These are phyloP conservation scores for Ailuropoda melanoleuca DNA, from an alignment of 2,113 vertebrate species.

Conservation along the genomic window DNA sequence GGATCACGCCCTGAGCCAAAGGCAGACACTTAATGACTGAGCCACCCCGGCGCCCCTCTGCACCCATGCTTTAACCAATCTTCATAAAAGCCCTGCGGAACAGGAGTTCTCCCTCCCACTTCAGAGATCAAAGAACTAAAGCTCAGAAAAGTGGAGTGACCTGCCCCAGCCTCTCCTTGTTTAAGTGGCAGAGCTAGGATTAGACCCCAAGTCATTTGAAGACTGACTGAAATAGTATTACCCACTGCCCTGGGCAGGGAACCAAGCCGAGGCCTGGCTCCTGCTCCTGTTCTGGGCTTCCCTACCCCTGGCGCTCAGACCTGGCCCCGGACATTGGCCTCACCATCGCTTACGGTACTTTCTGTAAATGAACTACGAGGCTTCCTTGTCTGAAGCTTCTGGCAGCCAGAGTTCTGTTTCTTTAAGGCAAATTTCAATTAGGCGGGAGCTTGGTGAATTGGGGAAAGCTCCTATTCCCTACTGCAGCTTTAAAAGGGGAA, in stretches of 20 bases:
- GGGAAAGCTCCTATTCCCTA: neutral
- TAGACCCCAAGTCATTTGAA: neutral
- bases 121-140: neutral
- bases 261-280: neutral
- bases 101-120: neutral
- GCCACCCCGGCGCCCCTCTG: too few species aligned
- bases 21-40: too few species aligned
- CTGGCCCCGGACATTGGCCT: neutral
- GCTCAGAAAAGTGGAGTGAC: neutral
- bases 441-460: neutral
- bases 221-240: neutral
- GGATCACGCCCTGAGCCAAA: too few species aligned
- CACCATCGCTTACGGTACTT: neutral
- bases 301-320: neutral
- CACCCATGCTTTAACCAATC: accelerated
- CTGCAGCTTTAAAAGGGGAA: neutral
- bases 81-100: neutral
- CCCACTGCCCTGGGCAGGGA: too few species aligned
- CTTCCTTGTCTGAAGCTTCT: neutral
- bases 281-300: neutral
- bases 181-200: neutral
- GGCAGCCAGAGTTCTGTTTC: neutral
- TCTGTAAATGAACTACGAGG: neutral
- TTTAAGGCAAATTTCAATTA: neutral
- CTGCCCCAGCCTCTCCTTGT: neutral